Evolutionary conservation across 1,140 invertebrate species (phyloP).

Genomic region (Oryctes rhinoceros): DNA sequence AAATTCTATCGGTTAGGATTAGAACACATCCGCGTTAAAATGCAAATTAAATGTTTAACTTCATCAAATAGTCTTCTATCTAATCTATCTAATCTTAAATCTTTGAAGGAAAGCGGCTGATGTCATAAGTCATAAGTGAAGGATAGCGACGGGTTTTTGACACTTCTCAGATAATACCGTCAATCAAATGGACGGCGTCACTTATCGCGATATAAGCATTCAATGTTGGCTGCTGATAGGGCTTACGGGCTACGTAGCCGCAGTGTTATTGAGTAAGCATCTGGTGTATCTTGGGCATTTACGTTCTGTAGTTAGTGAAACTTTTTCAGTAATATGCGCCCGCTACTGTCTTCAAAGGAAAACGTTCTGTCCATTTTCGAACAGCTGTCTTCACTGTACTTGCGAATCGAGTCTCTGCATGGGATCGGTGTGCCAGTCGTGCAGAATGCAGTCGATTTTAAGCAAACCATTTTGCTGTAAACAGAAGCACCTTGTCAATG

Average conservation of each 20-base stretch:
- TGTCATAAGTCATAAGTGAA: too few species aligned
- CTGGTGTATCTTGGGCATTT: neutral
- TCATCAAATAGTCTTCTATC: too few species aligned
- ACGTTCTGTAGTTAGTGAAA: neutral
- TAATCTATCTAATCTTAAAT: too few species aligned
- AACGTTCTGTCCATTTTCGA: neutral
- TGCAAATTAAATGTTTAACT: too few species aligned
- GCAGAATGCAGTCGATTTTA: slow-evolving; percentile 11
- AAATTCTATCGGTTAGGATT: too few species aligned
- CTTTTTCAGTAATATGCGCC: slow-evolving; percentile 23
- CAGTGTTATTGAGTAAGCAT: slow-evolving; percentile 8
- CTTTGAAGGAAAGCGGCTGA: too few species aligned
- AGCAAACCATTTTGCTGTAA: slow-evolving; percentile 9
- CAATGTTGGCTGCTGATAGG: neutral
- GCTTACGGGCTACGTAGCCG: neutral
- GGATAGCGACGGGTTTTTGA: neutral
- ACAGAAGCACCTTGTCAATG: neutral
- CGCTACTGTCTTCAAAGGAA: neutral
- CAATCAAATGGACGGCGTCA: neutral
- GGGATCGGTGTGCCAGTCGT: neutral
- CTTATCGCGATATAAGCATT: neutral
- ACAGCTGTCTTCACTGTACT: neutral
- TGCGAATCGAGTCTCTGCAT: neutral
- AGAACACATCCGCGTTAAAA: too few species aligned
- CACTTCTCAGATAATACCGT: neutral